These are phyloP conservation scores for Mythimna pallens DNA, from an alignment of 2,888 invertebrate genomes.

Conservation along the genomic window DNA sequence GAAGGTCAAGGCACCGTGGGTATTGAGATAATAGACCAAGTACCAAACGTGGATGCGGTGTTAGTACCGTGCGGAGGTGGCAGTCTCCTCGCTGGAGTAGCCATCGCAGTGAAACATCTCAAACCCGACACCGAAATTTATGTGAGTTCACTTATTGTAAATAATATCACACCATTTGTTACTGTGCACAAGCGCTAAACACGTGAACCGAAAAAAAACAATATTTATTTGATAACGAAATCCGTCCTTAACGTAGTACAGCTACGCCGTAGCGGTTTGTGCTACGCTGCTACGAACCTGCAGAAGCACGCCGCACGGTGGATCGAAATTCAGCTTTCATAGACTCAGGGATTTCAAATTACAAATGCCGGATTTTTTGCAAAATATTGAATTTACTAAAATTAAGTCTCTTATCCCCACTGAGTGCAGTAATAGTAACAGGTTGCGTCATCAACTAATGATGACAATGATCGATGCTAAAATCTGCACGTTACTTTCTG, in stretches of 20 bases:
- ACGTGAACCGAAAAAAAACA: neutral
- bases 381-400: too few relatives aligned
- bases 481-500: too few relatives aligned
- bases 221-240: neutral
- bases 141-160: slow-evolving; percentile 91
- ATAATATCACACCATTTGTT: neutral
- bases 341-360: too few relatives aligned
- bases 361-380: too few relatives aligned
- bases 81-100: slow-evolving; percentile 96
- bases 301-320: too few relatives aligned
- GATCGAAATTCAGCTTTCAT: too few relatives aligned
- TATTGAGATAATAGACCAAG: slow-evolving; percentile 97
- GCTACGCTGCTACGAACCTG: slow-evolving; percentile 17
- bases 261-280: slow-evolving; percentile 17
- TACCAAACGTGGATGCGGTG: slow-evolving; percentile 96
- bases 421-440: too few relatives aligned
- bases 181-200: neutral
- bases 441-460: too few relatives aligned
- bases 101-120: slow-evolving; percentile 96
- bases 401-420: too few relatives aligned
- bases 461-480: too few relatives aligned
- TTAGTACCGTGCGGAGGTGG: slow-evolving; percentile 98
- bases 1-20: slow-evolving; percentile 98
- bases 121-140: slow-evolving; percentile 96
- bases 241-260: neutral